A percentile compares a stretch with the other conserved stretches of the same genome.
Evolutionary conservation across 2,797 vertebrate genomes (phyloP).

Genomic region (Malacoctenus gilli): DNA sequence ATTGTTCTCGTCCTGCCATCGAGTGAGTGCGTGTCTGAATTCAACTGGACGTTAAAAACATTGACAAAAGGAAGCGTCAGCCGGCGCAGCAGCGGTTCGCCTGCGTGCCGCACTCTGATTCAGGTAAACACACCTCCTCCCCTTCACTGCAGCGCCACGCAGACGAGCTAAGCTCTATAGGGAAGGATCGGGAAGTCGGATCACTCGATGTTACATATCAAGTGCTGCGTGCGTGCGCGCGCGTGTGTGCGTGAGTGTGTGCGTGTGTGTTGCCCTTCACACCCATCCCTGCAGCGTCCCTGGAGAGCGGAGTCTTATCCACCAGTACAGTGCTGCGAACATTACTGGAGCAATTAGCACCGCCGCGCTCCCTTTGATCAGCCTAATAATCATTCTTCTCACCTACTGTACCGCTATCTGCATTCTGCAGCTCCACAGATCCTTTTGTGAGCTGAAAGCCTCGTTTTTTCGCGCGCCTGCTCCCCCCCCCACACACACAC

Average conservation of each 20-base stretch:
- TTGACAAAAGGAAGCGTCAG: not conserved
- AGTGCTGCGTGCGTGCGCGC: constrained; percentile 5
- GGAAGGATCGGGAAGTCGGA: constrained; percentile 56
- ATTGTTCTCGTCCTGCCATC: no score
- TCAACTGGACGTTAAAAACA: constrained; percentile 3
- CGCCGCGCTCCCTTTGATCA: constrained; percentile 56
- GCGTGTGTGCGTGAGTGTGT: not conserved
- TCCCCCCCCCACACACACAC: no score
- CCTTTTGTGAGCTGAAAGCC: constrained; percentile 45
- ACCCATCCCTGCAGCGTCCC: constrained; percentile 38
- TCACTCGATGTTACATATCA: constrained; percentile 46
- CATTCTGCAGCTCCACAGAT: constrained; percentile 49
- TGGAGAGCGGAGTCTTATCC: constrained; percentile 44
- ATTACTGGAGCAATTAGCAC: constrained; percentile 69
- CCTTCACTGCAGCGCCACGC: constrained; percentile 41
- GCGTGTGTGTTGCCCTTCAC: not conserved
- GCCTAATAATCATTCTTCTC: constrained; percentile 70
- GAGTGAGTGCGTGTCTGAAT: not conserved
- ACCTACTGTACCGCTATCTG: constrained; percentile 60
- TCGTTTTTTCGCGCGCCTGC: constrained; percentile 43
- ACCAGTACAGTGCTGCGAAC: constrained; percentile 47
- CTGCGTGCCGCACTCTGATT: not conserved
- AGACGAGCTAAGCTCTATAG: constrained; percentile 43
- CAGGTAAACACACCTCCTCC: constrained; percentile 12
- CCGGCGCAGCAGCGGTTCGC: constrained; percentile 1